Base-by-base conservation (phyloP, 2,888 invertebrate species). In the Creontiades dilutus region DNA sequence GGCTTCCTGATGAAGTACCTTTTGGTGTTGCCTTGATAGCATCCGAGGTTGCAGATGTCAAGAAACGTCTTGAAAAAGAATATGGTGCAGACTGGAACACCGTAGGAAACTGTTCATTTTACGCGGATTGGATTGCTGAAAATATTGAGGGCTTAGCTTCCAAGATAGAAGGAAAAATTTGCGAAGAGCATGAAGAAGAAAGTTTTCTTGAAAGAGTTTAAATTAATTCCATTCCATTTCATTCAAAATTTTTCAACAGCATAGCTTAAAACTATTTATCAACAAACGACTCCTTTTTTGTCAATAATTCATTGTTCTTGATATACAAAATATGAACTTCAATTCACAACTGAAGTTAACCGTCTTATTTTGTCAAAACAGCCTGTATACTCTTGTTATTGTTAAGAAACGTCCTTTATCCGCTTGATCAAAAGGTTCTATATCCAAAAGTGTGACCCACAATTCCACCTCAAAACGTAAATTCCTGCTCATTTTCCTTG, bases 291-390 rank as follows among this genome's bases (percentile, higher is more conserved):
- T 57, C 11, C 11, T 52, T 7, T 7, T 57, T 7, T 57, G 16
- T 57, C n/a, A 57, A 37, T 37, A 7, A 57, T n/a, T 57, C n/a
- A 57, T 57, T 7, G 7, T 16, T n/a, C n/a, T 57, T 52, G 16
- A 52, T 2, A 5, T 52, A 52, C 3, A 52, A 12, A 57, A 7
- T 57, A 16, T 16, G 7, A 16, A 57, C 5, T 57, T 57, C 57
- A 5, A 57, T 57, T 57, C n/a, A 57, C 57, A n/a, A 57, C n/a
- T 57, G 57, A 14, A 57, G 57, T 57, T 57, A 2, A n/a, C 5
- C 57, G n/a, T 57, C 5, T n/a, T 57, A n/a, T n/a, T 57, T 57
- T 57, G n/a, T 57, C 57, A 57, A 57, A 57, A 57, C 57, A 14
- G 57, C n/a, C n/a, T 7, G 7, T 13, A 57, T 57, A 16, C n/a